Evolutionary conservation across 2,888 invertebrate genomes (phyloP).

Genomic region (Sarcophaga variegata): DNA sequence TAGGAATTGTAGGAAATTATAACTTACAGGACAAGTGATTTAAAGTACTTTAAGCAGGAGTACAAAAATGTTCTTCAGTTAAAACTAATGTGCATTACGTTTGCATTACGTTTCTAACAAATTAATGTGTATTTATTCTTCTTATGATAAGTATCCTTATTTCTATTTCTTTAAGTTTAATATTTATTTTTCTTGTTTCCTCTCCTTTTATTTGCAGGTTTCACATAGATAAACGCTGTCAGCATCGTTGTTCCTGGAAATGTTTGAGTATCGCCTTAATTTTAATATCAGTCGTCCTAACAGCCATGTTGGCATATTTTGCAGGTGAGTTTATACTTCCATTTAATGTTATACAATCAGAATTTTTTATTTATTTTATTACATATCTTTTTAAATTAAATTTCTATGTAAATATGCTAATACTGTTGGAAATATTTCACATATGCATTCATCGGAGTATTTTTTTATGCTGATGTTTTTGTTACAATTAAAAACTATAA

Average conservation of each 20-base stretch:
- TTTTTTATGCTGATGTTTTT: too few species aligned
- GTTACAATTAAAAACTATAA: too few species aligned
- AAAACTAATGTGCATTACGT: too few species aligned
- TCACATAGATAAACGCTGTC: constrained; percentile 96
- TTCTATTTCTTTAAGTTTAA: neutral
- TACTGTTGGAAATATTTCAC: too few species aligned
- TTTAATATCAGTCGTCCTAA: constrained; percentile 93
- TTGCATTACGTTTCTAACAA: too few species aligned
- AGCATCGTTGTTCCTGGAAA: constrained; percentile 97
- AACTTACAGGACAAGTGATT: too few species aligned
- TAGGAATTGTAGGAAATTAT: too few species aligned
- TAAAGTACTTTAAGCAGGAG: too few species aligned
- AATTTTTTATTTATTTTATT: constrained; percentile 2
- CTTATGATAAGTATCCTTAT: neutral
- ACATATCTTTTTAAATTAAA: neutral
- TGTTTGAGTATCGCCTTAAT: constrained; percentile 97
- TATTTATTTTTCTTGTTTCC: constrained; percentile 34
- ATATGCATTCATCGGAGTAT: too few species aligned
- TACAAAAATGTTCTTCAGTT: too few species aligned
- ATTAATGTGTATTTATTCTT: too few species aligned
- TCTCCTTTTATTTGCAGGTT: constrained; percentile 82
- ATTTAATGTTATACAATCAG: neutral
- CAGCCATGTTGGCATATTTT: constrained; percentile 97
- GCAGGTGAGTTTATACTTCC: constrained; percentile 87
- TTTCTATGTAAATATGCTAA: too few species aligned